A percentile compares a stretch with the other conserved stretches of the same genome.
phyloP scores from a whole-genome alignment of 2,113 vertebrate species.

The Bungarus multicinctus region DNA sequence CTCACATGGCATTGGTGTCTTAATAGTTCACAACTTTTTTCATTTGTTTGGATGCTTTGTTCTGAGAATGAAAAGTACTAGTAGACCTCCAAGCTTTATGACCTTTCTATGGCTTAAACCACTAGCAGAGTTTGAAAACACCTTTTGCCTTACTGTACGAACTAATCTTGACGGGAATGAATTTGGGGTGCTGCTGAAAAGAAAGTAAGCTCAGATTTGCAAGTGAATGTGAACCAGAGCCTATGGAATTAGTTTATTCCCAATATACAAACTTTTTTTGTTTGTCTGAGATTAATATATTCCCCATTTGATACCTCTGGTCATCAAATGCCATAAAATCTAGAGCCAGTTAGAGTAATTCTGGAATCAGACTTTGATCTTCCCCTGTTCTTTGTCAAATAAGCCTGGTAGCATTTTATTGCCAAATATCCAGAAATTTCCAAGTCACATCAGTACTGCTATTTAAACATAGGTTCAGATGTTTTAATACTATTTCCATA shows the following conservation, averaged over 20 bases:
- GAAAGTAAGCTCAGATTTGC: neutral
- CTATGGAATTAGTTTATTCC: neutral
- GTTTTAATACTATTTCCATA: slow-evolving; percentile 52
- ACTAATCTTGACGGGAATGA: neutral
- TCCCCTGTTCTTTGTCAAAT: neutral
- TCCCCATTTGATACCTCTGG: neutral
- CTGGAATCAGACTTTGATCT: neutral
- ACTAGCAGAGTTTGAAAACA: neutral
- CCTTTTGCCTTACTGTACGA: neutral
- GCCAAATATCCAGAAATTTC: slow-evolving; percentile 30
- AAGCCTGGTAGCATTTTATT: slow-evolving; percentile 1
- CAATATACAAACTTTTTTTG: neutral
- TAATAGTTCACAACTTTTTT: neutral
- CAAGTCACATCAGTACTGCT: slow-evolving; percentile 46
- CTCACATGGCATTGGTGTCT: neutral
- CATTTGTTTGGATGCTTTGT: neutral
- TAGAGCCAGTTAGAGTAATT: neutral
- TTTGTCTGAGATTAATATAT: neutral
- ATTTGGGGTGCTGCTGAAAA: neutral
- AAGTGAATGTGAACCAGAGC: neutral
- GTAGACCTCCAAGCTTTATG: neutral
- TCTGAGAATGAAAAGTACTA: neutral
- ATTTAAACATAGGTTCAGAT: slow-evolving; percentile 51
- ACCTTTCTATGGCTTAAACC: neutral
- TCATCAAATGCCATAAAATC: neutral